Evolutionary conservation across 2,888 invertebrate species (phyloP), one percentile per base, ranked within the genome.

Genomic region (Branchipolynoe longqiensis): DNA sequence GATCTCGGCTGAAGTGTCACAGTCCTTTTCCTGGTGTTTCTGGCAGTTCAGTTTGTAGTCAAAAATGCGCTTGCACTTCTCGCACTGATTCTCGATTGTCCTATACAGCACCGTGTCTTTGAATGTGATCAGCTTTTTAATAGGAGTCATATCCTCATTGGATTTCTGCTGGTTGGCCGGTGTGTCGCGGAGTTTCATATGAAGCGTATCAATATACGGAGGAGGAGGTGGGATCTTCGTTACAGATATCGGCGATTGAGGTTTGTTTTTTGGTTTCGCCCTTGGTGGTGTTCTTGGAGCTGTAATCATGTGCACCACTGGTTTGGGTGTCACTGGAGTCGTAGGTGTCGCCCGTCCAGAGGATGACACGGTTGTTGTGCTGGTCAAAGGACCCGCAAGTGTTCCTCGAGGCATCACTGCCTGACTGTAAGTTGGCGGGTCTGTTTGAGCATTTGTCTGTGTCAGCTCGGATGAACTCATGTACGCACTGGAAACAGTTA

Each of bases 121-220:
- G 84, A 62, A 84, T 48, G 62, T 48, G 48, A 62, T 84, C 69
- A 84, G 73, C 54, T 84, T 84, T 28, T 22, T 12, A 22, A 48
- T 64, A 33, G 84, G 84, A 41, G 69, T 78, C 78, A 78, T 78
- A 48, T 78, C 78, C 28, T 78, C 78, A 1, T 41, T 8, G 4
- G 25, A 18, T 33, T n/a, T 33, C 31, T 78, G 41, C 78, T 48
- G 41, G 48, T 41, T 54, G 6, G 78, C 78, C 78, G 78, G 48
- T 78, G 78, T 78, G 78, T 41, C 78, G 48, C 78, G 78, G 78
- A 78, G 78, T 78, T 78, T 78, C 78, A 78, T 78, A 48, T 78
- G 78, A 25, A 78, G 78, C 54, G 78, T 78, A 78, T 78, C 78
- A 25, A 48, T 48, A 8, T 36, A 40, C 41, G 78, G 78, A 48